A percentile compares a stretch with the other conserved stretches of the same genome.
These are phyloP conservation scores for Microctonus aethiopoides DNA, from an alignment of 2,888 invertebrate species.

Conservation along the genomic window DNA sequence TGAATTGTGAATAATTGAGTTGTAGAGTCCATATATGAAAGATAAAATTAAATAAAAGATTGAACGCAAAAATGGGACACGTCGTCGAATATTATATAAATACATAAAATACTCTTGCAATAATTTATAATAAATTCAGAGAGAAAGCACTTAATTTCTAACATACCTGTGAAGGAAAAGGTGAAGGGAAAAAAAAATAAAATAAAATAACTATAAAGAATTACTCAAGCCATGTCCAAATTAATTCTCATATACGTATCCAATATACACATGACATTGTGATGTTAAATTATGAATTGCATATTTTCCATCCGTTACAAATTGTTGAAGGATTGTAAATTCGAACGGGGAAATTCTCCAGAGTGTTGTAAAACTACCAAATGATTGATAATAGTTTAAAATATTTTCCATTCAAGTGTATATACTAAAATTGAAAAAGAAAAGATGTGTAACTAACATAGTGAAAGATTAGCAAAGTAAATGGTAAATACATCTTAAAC, in stretches of 20 bases:
- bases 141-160: not conserved
- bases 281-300: slow-evolving; percentile 25
- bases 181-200: not conserved
- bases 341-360: slow-evolving; percentile 42
- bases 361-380: slow-evolving; percentile 41
- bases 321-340: slow-evolving; percentile 47
- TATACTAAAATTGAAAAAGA: not conserved
- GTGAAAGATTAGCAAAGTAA: not conserved
- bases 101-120: not conserved
- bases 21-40: slow-evolving; percentile 3
- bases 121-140: not conserved
- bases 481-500: too few species aligned
- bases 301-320: slow-evolving; percentile 41
- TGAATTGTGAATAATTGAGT: slow-evolving; percentile 28
- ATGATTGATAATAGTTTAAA: not conserved
- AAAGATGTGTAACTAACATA: not conserved
- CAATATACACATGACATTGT: slow-evolving; percentile 9
- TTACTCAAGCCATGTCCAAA: not conserved
- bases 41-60: not conserved
- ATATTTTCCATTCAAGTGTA: too few species aligned
- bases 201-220: not conserved
- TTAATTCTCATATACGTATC: slow-evolving; percentile 8
- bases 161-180: not conserved
- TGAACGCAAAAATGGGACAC: not conserved
- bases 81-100: not conserved